phyloP scores from a whole-genome alignment of 1,140 invertebrate genomes.

The Pentalonia nigronervosa region DNA sequence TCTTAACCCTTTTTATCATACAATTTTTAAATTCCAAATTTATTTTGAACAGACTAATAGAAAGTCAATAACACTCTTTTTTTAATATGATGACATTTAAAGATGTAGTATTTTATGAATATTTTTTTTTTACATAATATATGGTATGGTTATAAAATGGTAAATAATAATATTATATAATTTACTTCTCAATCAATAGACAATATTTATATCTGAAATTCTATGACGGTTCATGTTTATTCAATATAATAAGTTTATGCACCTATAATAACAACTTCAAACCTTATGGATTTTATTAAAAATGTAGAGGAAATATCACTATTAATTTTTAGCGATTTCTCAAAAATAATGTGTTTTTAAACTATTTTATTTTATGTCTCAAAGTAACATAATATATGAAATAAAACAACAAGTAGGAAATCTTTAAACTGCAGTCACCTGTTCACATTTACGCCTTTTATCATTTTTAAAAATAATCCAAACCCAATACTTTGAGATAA shows the following conservation, averaged over 20 bases:
- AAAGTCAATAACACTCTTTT: neutral
- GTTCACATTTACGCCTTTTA: neutral
- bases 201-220: neutral
- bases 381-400: neutral
- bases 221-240: neutral
- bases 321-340: neutral
- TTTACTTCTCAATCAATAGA: neutral
- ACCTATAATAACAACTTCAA: neutral
- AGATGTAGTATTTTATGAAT: neutral
- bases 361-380: neutral
- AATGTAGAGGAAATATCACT: neutral
- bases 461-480: too few species aligned
- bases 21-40: neutral
- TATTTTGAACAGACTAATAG: neutral
- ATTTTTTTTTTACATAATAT: neutral
- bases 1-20: neutral
- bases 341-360: neutral
- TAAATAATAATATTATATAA: neutral
- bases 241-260: neutral
- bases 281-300: neutral
- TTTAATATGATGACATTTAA: neutral
- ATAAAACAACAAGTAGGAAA: neutral
- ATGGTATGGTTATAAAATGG: neutral
- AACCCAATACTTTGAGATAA: neutral
- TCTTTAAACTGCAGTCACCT: neutral